Evolutionary conservation across 2,797 vertebrate species (phyloP), one percentile per base, ranked within the genome.

Genomic region (Coregonus sp.): DNA sequence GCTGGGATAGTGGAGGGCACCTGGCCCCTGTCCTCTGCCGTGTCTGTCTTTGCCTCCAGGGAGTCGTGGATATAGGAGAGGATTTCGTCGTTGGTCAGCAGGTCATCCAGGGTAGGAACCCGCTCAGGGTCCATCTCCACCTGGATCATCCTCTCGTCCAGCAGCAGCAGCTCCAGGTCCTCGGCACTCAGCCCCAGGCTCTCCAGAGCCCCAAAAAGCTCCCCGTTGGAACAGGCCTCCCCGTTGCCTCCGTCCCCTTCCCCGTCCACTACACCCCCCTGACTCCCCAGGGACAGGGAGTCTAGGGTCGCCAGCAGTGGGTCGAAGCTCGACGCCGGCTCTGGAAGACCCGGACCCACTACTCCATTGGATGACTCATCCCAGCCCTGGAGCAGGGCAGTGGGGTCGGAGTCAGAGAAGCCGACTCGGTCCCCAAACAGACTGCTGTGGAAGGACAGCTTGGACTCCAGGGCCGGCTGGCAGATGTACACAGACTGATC

Each of bases 131-230:
- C 94, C 83, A 94, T 90, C 80, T 94, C 93, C 4, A 95, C 90
- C 25, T 87, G 84, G 79, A 95, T 94, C 94, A 93, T 95, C 78
- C 94, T 90, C 83, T 96, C 94, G 25, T 96, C 94, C 29, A 95
- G 84, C 61, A 96, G 86, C 77, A 96, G 89, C 65, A 95, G 89
- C 78, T 96, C 94, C 70, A 95, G 84, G 80, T 96, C 95, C 79
- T 96, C 94, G 0, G 94, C 90, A 0, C 92, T 94, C 77, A 96
- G 88, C 0, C 93, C 95, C 51, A 95, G 85, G 0, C 91, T 92
- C 80, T 95, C 94, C 79, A 96, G 88, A 0, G 91, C 93, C 2
- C 86, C 88, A n/a, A 96, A 95, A 56, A 96, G 83, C 76, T 96
- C 91, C 0, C 85, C 89, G 0, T 93, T 95, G n/a, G 94, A 94